Evolutionary conservation across 2,888 invertebrate genomes (phyloP).

Genomic region (Prenolepis imparis): DNA sequence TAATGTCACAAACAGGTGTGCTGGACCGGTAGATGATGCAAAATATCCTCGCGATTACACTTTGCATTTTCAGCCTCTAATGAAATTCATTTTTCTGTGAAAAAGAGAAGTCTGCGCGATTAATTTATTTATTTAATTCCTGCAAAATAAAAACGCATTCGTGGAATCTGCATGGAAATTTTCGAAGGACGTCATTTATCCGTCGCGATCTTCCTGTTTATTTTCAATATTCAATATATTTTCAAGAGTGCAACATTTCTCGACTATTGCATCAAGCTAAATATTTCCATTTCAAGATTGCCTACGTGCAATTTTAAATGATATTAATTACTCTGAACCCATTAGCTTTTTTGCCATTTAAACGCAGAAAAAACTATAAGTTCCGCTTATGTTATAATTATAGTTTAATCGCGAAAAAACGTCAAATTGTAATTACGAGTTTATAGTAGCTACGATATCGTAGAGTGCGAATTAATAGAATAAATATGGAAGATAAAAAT

Average conservation of each 20-base stretch:
- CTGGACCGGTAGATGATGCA: slow-evolving; percentile 85
- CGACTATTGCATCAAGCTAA: slow-evolving; percentile 75
- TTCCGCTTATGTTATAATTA: background rate
- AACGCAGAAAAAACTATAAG: background rate
- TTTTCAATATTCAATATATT: background rate
- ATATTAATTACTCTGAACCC: slow-evolving; percentile 57
- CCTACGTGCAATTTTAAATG: slow-evolving; percentile 32
- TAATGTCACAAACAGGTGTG: slow-evolving; percentile 81
- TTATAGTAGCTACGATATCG: background rate
- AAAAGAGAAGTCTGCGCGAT: no score
- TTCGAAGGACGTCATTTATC: background rate
- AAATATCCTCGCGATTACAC: slow-evolving; percentile 80
- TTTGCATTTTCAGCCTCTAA: slow-evolving; percentile 47
- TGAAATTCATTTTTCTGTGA: slow-evolving; percentile 57
- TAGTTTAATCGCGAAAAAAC: background rate
- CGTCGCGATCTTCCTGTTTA: background rate
- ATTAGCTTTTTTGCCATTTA: background rate
- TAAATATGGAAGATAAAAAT: background rate
- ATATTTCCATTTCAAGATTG: slow-evolving; percentile 63
- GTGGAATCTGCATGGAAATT: background rate
- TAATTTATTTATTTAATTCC: background rate
- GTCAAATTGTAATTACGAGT: background rate
- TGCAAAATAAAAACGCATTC: background rate
- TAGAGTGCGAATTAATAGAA: background rate
- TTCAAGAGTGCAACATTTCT: slow-evolving; percentile 69